Conservation (phyloP, 1,140 invertebrate genomes). For the Anastrepha obliqua region DNA sequence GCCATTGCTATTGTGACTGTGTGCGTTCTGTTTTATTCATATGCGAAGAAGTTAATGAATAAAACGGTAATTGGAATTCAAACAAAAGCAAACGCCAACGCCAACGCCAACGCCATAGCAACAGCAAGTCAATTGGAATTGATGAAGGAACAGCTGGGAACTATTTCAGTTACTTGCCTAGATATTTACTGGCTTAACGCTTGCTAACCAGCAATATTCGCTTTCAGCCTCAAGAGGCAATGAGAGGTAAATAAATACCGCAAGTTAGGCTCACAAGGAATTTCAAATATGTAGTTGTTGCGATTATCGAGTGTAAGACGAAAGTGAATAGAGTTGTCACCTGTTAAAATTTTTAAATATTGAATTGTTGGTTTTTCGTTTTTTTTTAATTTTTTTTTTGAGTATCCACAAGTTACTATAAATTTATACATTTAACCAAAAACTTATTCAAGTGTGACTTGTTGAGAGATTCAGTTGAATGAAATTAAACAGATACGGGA, state of each 20-base stretch:
- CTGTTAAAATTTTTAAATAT: no score
- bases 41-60: conserved; percentile 34
- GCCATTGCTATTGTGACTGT: not conserved
- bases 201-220: not conserved
- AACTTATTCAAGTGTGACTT: no score
- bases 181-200: not conserved
- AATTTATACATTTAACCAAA: no score
- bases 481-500: no score
- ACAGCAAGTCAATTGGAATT: conserved; percentile 7
- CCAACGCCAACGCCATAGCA: not conserved
- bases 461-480: no score
- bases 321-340: no score
- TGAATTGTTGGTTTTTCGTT: no score
- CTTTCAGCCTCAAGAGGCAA: not conserved
- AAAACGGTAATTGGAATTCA: conserved; percentile 43
- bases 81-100: conserved; percentile 1
- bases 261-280: not conserved
- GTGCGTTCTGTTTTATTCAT: not conserved
- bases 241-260: not conserved
- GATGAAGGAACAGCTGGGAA: not conserved
- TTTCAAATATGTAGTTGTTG: not conserved
- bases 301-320: not conserved
- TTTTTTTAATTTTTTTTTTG: no score
- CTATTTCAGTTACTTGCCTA: not conserved
- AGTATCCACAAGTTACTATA: no score